These are phyloP conservation scores for Cochlearius cochlearius DNA, from an alignment of 2,113 vertebrate species.

Conservation along the genomic window DNA sequence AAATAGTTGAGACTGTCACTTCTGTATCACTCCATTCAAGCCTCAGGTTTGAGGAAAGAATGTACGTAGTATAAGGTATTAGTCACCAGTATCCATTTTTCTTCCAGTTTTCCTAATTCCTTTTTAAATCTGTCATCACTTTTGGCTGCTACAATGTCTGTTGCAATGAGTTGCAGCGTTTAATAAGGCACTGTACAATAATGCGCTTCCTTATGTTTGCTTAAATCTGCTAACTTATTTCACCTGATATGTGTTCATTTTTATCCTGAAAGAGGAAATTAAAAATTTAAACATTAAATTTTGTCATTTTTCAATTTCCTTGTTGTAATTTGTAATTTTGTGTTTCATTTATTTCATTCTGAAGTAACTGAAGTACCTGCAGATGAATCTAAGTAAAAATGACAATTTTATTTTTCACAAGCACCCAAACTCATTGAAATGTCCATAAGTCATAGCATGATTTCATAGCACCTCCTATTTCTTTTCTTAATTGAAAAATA, in stretches of 20 bases:
- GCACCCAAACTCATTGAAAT: not conserved
- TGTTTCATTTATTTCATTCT: not conserved
- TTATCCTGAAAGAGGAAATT: not conserved
- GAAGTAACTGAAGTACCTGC: not conserved
- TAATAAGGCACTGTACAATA: not conserved
- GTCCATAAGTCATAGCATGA: not conserved
- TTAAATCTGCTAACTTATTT: not conserved
- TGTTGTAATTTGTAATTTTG: not conserved
- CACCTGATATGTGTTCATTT: not conserved
- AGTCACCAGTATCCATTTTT: not conserved
- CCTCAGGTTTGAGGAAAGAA: not conserved
- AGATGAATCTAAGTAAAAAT: not conserved
- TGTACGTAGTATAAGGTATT: not conserved
- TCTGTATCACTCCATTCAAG: not conserved
- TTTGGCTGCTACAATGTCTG: not conserved
- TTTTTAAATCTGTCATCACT: not conserved
- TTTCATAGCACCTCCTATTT: not conserved
- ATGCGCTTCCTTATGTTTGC: not conserved
- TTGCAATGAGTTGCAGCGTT: not conserved
- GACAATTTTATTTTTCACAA: not conserved
- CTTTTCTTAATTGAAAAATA: not conserved
- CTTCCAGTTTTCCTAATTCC: not conserved
- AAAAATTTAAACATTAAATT: not conserved
- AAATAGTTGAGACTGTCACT: not conserved
- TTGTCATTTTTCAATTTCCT: not conserved